Base-by-base conservation (phyloP, 2,888 invertebrate species). In the Diarsia dahlii region DNA sequence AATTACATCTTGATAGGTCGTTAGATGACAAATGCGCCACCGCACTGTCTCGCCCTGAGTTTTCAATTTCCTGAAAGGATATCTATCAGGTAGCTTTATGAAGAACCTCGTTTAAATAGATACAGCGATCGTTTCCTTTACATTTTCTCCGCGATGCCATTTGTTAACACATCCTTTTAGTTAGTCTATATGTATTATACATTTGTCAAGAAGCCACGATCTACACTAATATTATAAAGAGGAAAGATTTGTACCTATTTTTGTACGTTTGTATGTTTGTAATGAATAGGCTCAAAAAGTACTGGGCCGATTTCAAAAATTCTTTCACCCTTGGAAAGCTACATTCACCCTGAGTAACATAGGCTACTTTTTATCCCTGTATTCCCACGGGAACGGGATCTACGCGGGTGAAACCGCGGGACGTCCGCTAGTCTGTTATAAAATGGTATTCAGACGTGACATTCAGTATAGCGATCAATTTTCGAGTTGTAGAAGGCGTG, bases 1-100 rank as follows among this genome's bases (percentile, higher is more conserved):
- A 58, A 80, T 80, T 10, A 64, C 70, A 76, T 82, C 76, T 81
- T 70, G 84, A 66, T 84, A 84, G 20, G 34, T 48, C 20, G 45
- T 69, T 67, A 54, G 58, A 60, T 71, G 81, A 76, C 63, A 71
- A 58, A 73, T 72, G 73, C 60, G 67, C 28, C 69, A 39, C 58
- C 48, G 46, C 48, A 45, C 28, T 39, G 65, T 68, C 52, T 73
- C 58, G 67, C 73, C 39, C 34, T 45, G 54, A 67, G 65, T 62
- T 62, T 77, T 78, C 54, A 54, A 82, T 79, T 81, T 79, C 76
- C 80, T 80, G 64, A 64, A 64, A 58, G 80, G 72, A 34, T 46
- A 52, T 50, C 50, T 34, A 80, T 48, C 34, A 58, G 64, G 50
- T 80, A 18, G 56, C 73, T 66, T 34, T 66, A 74, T 54, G 48